These are phyloP conservation scores for Tiliacea citrago DNA, from an alignment of 2,888 invertebrate genomes.

Conservation along the genomic window DNA sequence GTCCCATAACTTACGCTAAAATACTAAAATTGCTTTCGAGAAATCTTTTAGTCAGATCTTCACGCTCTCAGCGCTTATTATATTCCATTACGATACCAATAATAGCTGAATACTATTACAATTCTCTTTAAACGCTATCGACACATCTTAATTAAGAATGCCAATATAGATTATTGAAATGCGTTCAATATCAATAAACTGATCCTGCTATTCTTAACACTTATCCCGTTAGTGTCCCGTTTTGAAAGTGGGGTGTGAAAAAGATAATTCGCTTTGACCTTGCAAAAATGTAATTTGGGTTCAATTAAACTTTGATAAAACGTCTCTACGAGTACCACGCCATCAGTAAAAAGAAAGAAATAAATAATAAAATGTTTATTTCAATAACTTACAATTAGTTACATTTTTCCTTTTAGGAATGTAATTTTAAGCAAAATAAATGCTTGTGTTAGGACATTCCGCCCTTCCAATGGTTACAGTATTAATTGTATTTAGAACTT, in stretches of 20 bases:
- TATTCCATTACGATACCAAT: constrained; percentile 89
- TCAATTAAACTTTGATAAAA: constrained; percentile 21
- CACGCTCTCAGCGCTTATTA: constrained; percentile 88
- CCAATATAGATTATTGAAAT: constrained; percentile 70
- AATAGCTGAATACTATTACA: constrained; percentile 86
- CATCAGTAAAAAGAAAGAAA: background rate
- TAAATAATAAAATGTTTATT: too few relatives aligned
- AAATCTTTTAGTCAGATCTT: constrained; percentile 89
- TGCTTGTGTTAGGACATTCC: too few relatives aligned
- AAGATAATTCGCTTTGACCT: constrained; percentile 10
- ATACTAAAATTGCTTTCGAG: constrained; percentile 89
- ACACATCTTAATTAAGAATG: constrained; percentile 78
- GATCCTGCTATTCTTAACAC: constrained; percentile 34
- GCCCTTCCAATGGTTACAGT: too few relatives aligned
- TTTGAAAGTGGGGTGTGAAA: constrained; percentile 22
- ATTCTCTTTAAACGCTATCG: constrained; percentile 75
- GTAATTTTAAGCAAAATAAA: too few relatives aligned
- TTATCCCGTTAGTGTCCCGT: constrained; percentile 55
- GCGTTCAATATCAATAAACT: constrained; percentile 65
- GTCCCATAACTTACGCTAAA: constrained; percentile 87
- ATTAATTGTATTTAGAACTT: too few relatives aligned
- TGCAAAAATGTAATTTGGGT: constrained; percentile 27
- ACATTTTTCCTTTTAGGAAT: too few relatives aligned
- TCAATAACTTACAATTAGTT: too few relatives aligned
- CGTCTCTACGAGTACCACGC: background rate